Conservation (phyloP, 2,113 vertebrate species). For the Saguinus midas region DNA sequence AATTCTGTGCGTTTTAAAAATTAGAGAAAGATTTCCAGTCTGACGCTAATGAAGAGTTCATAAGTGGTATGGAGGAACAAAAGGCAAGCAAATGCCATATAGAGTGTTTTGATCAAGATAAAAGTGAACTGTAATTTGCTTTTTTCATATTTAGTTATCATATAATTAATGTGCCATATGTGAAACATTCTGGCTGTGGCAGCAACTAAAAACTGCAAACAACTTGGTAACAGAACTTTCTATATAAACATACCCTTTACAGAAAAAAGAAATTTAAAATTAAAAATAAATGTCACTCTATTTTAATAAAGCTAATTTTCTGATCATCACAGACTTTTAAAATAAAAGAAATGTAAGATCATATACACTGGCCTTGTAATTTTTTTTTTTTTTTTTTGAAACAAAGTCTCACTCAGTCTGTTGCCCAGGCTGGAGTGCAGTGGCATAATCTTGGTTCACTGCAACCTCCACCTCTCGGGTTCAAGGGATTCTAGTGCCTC, state of each 20-base stretch:
- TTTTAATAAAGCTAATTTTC: neutral
- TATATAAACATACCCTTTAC: neutral
- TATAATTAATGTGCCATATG: constrained; percentile 18
- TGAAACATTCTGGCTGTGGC: constrained; percentile 25
- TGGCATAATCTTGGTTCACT: no score
- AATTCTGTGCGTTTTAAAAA: constrained; percentile 39
- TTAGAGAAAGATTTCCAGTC: neutral
- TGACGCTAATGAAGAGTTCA: constrained; percentile 26
- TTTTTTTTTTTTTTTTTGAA: neutral
- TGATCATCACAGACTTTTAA: neutral
- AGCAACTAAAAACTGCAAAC: neutral
- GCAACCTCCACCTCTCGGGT: no score
- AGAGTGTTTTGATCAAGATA: neutral
- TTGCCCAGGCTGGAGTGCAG: no score
- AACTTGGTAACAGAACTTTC: neutral
- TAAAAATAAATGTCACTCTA: neutral
- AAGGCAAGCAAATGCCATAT: neutral
- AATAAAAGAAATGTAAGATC: neutral
- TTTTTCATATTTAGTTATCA: constrained; percentile 31
- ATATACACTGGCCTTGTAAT: neutral
- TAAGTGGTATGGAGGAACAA: neutral
- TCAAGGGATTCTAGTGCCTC: no score
- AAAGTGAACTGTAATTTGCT: constrained; percentile 3
- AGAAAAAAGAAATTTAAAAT: neutral
- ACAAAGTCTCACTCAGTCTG: no score